Base-by-base conservation (phyloP, 2,888 invertebrate species). In the Pandemis heparana region DNA sequence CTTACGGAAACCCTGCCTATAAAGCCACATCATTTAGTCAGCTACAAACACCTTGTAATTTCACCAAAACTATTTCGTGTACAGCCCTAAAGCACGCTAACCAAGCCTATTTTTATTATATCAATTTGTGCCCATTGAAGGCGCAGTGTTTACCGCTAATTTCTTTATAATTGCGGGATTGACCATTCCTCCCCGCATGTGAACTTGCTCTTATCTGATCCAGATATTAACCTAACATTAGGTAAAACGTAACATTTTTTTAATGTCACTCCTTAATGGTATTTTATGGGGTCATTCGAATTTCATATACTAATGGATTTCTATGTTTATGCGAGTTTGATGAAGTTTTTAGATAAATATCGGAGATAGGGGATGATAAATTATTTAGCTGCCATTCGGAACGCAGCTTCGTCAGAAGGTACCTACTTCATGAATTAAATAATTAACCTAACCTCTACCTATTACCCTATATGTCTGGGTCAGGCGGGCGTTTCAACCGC, bases 111-210 rank as follows among this genome's bases (percentile, higher is more conserved):
- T 93, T 94, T 94, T 94, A 94, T 94, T 94, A 94, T 94, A 94
- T 94, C 93, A 94, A 94, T 94, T 94, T 94, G 91, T 88, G 92
- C 85, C 90, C 92, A 94, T 94, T 94, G 89, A 87, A 92, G 89
- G 89, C 90, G 88, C 88, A 87, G 88, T 91, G 76, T 93, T 88
- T 93, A 90, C 87, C 89, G 81, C 89, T 94, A 94, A 94, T 94
- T 90, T 88, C 89, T 92, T 93, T 93, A 94, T 94, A 94, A 94
- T 94, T 92, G 91, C 89, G 86, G 91, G 88, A 92, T 89, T 85
- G 87, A 85, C 85, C 85, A 83, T 86, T 85, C 84, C 84, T 80
- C 82, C 82, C 82, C 83, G 83, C 86, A 86, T 87, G 89, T 88
- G 87, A 86, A 87, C 86, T 83, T 80, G 77, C 76, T 84, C 89